Evolutionary conservation across 2,888 invertebrate genomes (phyloP), one percentile per base, ranked within the genome.

Genomic region (Augiades crinisus): DNA sequence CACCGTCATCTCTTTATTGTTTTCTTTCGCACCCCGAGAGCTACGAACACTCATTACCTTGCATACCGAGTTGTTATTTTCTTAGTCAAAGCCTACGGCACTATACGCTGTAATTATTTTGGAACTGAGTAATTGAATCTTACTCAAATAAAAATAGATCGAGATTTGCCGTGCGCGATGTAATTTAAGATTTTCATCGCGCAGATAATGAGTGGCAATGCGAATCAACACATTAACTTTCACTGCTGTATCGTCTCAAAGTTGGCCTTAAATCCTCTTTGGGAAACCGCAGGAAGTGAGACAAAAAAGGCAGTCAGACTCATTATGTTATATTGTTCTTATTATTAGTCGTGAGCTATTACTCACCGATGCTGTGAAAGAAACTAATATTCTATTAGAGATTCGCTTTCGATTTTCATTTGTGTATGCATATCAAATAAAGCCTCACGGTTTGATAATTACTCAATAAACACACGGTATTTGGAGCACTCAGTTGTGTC

Each of bases 111-210:
- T 77, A 64, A 66, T 67, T 63, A 64, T 65, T 65, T 79, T 75
- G 68, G 72, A 69, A 67, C 63, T 68, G 55, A 70, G 75, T 84
- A 84, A 85, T 85, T 85, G 82, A 87, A 85, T 79, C 76, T 75
- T 72, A 70, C 68, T 68, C 71, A 81, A 83, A 86, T 77, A 83
- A 84, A 81, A 84, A 77, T 72, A 78, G 74, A 77, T 65, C 62
- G 63, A 73, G 67, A 65, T 68, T 68, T 72, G 69, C 75, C 71
- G 79, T 78, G 80, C 75, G 72, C 74, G 68, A 70, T 72, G 81
- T 78, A 82, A 86, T 87, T 85, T 84, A 71, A 80, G 76, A 83
- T 84, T 83, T 83, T 81, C 84, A 83, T 84, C 79, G 78, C 69
- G 62, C 60, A 72, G 72, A 74, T 81, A 82, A 82, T 85, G 81